phyloP scores from a whole-genome alignment of 1,140 invertebrate genomes.

The Heterodera carotae region DNA sequence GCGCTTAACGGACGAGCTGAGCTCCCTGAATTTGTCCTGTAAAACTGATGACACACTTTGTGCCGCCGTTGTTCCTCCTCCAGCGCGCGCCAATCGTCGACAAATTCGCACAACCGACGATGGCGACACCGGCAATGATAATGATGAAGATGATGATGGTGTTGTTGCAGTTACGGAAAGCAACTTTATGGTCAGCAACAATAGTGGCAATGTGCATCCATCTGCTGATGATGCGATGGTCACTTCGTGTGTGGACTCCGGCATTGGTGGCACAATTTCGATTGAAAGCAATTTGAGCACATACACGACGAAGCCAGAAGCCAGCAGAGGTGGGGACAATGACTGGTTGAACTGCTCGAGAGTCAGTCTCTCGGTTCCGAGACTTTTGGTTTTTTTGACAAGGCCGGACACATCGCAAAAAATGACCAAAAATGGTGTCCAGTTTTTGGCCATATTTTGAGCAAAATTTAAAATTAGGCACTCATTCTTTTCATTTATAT shows the following conservation, averaged over 20 bases:
- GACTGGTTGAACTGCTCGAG: too few relatives aligned
- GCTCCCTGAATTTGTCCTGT: neutral
- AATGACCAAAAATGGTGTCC: too few relatives aligned
- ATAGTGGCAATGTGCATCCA: neutral
- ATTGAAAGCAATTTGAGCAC: slow-evolving; percentile 36
- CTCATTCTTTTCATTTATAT: slow-evolving; percentile 16
- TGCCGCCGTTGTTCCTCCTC: neutral
- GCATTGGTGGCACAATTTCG: slow-evolving; percentile 35
- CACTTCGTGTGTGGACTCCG: slow-evolving; percentile 36
- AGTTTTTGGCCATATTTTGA: neutral
- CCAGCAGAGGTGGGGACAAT: neutral
- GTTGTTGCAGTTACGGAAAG: neutral
- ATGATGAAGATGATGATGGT: neutral
- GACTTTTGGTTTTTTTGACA: too few relatives aligned
- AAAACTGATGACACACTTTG: neutral
- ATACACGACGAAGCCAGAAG: neutral
- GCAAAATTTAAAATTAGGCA: neutral
- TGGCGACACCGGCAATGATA: neutral
- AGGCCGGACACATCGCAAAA: too few relatives aligned
- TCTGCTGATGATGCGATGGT: slow-evolving; percentile 16
- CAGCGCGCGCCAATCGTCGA: too few relatives aligned
- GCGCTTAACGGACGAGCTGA: neutral
- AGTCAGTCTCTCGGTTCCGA: too few relatives aligned
- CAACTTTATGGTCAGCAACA: neutral
- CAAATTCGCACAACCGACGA: neutral